Base-by-base conservation (phyloP, 2,113 vertebrate genomes). In the Cephalopterus ornatus region DNA sequence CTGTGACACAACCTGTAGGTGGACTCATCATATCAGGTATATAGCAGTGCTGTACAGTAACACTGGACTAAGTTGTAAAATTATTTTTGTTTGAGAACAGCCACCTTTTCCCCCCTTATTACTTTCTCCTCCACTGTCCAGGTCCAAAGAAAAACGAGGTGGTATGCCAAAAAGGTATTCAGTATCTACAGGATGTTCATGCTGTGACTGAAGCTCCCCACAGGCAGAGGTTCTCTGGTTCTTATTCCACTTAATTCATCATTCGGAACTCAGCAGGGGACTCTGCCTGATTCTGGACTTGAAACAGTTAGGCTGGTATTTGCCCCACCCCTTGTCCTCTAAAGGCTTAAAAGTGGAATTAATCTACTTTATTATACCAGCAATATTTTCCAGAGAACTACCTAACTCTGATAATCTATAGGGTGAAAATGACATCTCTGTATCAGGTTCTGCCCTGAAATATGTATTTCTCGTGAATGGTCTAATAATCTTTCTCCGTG, bases 221-320 rank as follows among this genome's bases (percentile, higher is more conserved):
- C 93, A 97, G 96, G 89, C 93, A 89, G 93, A 96, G 85, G 93
- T 96, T 95, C 94, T 97, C 92, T 84, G 89, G 96, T 94, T 97
- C 96, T 95, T 96, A 94, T 96, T 96, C 95, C 89, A 96, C 96
- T 97, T 97, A 96, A 97, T 97, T 95, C 78, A 97, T 97, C 96
- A 96, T 96, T 94, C 94, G 93, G 53, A 94, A 65, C 92, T 95
- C 95, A 89, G 91, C 92, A 83, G 95, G 96, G 74, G 87, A 76
- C 89, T 76, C 67, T 76, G 96, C 85, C 87, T 96, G 92, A 95
- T 85, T 96, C 85, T 89, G 81, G 87, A 92, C 89, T 95, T 97
- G 94, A 97, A 97, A 95, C 88, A 91, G 72, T 93, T 92, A 80
- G 92, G 71, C 85, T 92, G 93, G 71, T 96, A 83, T 96, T 96